A percentile compares a stretch with the other conserved stretches of the same genome.
Evolutionary conservation across 2,888 invertebrate genomes (phyloP).

Genomic region (Nephrotoma guestfalica): DNA sequence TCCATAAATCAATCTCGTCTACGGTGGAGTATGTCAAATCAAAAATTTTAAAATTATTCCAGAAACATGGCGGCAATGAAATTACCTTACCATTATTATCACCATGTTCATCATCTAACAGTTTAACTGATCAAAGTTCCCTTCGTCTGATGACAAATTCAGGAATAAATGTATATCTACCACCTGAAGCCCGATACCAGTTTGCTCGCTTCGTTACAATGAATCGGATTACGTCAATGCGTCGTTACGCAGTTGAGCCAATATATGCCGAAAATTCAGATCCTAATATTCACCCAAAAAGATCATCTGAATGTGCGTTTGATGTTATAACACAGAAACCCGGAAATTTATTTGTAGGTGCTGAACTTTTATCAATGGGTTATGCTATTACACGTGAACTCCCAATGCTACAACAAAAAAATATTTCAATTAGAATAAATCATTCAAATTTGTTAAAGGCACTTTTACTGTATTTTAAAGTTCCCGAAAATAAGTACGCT

Average conservation of each 20-base stretch:
- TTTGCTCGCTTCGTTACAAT: conserved; percentile 64
- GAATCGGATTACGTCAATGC: conserved; percentile 51
- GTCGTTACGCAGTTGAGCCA: conserved; percentile 64
- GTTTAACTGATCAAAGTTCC: conserved; percentile 33
- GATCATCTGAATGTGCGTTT: conserved; percentile 72
- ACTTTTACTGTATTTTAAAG: conserved; percentile 56
- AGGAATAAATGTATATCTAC: conserved; percentile 62
- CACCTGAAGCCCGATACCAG: conserved; percentile 58
- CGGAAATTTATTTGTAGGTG: conserved; percentile 58
- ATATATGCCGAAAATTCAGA: conserved; percentile 62
- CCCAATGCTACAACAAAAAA: conserved; percentile 40
- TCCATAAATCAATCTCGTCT: not conserved
- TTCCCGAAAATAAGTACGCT: conserved; percentile 34
- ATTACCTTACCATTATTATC: conserved; percentile 58
- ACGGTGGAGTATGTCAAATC: not conserved
- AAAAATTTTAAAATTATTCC: conserved; percentile 37
- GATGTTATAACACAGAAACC: conserved; percentile 63
- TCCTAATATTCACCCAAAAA: conserved; percentile 62
- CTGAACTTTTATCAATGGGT: conserved; percentile 59
- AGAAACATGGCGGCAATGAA: conserved; percentile 55
- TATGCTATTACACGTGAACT: conserved; percentile 51
- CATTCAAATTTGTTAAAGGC: conserved; percentile 55
- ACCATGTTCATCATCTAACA: conserved; percentile 38
- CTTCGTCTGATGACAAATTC: conserved; percentile 66
- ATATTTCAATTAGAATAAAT: conserved; percentile 50